Percentiles rank a stretch among this genome's conserved stretches.
Evolutionary conservation across 2,888 invertebrate species (phyloP).

Genomic region (Folsomia candida): DNA sequence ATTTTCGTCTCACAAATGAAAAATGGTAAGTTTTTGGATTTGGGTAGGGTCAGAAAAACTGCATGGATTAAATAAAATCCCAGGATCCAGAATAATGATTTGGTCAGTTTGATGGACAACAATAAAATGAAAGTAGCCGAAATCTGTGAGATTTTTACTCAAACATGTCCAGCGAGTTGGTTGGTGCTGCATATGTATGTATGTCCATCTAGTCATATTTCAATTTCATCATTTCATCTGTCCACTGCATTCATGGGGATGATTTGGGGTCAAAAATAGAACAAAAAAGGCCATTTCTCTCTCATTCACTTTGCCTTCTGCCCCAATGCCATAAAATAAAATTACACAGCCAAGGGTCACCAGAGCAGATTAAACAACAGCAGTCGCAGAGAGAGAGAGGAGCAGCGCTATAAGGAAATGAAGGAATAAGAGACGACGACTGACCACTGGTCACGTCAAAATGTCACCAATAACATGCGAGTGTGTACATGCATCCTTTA

Average conservation of each 20-base stretch:
- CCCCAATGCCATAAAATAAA: conserved; percentile 18
- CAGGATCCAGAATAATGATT: background rate
- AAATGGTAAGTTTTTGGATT: background rate
- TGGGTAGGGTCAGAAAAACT: background rate
- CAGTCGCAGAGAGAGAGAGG: conserved; percentile 7
- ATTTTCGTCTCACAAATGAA: background rate
- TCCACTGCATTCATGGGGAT: conserved; percentile 32
- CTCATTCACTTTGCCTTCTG: conserved; percentile 19
- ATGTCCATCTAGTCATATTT: conserved; percentile 37
- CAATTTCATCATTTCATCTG: conserved; percentile 47
- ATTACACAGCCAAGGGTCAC: conserved; percentile 25
- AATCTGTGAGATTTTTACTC: conserved; percentile 7
- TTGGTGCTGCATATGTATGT: too few relatives aligned
- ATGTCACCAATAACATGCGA: background rate
- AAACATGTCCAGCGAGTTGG: conserved; percentile 16
- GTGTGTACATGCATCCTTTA: background rate
- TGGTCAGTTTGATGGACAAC: background rate
- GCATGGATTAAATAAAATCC: background rate
- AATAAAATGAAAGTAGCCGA: conserved; percentile 16
- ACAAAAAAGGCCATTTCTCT: conserved; percentile 39
- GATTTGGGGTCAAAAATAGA: conserved; percentile 48
- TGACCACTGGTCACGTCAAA: conserved; percentile 38
- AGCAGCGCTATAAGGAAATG: conserved; percentile 10
- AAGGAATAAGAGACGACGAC: conserved; percentile 7
- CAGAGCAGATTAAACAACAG: conserved; percentile 16